Conservation (phyloP, 2,113 vertebrate genomes). For the Azemiops feae region DNA sequence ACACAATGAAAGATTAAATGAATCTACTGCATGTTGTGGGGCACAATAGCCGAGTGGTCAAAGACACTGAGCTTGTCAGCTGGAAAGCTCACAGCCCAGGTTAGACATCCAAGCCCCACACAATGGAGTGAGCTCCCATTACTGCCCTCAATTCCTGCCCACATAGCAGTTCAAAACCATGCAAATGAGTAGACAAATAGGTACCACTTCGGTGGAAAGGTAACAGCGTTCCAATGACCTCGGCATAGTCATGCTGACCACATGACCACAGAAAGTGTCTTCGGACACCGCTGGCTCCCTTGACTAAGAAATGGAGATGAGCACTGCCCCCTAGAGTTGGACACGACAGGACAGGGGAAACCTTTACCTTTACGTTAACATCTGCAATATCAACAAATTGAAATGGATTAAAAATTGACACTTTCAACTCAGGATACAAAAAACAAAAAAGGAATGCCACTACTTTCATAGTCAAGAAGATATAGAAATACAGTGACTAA, state of each 20-base stretch:
- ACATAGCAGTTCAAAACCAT: not conserved
- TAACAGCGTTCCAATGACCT: not conserved
- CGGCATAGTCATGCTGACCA: not conserved
- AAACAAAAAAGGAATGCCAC: not conserved
- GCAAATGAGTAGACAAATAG: not conserved
- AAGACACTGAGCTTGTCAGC: not conserved
- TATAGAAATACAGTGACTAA: not conserved
- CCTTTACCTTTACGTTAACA: not conserved
- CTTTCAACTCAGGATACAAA: not conserved
- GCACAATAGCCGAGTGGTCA: not conserved
- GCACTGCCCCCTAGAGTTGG: not conserved
- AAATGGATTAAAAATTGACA: not conserved
- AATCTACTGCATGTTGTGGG: not conserved
- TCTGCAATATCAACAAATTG: not conserved
- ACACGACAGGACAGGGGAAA: not conserved
- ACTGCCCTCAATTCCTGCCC: not conserved
- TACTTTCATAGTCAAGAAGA: not conserved
- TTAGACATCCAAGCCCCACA: not conserved
- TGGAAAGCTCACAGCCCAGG: not conserved
- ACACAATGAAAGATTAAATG: not conserved
- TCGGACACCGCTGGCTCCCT: not conserved
- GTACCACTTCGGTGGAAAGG: not conserved
- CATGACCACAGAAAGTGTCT: not conserved
- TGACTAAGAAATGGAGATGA: not conserved
- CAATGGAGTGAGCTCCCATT: not conserved